Evolutionary conservation across 2,797 vertebrate genomes (phyloP).

Genomic region (Cossypha heuglini): DNA sequence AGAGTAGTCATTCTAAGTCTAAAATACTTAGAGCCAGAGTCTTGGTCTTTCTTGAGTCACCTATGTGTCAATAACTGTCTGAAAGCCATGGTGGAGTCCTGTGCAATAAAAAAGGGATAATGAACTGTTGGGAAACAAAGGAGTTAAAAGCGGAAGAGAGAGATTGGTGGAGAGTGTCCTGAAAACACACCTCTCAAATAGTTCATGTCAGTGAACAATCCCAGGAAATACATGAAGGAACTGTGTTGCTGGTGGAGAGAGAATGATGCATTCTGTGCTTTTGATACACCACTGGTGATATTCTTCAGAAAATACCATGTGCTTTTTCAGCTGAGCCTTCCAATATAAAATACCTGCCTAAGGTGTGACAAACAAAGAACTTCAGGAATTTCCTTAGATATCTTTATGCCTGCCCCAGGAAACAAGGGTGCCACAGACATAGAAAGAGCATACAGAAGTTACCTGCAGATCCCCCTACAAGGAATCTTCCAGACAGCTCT

Average conservation of each 20-base stretch:
- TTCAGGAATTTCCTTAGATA: background rate
- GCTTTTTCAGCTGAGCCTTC: background rate
- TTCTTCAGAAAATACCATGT: background rate
- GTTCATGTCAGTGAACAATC: background rate
- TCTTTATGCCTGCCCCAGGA: background rate
- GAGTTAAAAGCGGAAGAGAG: background rate
- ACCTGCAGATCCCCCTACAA: background rate
- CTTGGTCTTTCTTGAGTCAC: background rate
- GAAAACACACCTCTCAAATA: background rate
- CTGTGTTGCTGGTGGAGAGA: background rate
- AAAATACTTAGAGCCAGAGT: background rate
- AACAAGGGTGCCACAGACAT: background rate
- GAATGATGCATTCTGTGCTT: background rate
- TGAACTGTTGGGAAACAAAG: background rate
- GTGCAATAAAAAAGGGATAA: background rate
- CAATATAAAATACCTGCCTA: background rate
- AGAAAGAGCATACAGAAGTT: background rate
- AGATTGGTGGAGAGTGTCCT: background rate
- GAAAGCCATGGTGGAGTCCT: accelerated
- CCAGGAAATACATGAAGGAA: background rate
- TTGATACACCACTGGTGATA: background rate
- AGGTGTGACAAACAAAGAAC: background rate
- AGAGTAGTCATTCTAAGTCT: background rate
- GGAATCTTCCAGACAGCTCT: background rate
- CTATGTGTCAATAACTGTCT: background rate